Base-by-base conservation (phyloP, 1,140 invertebrate species). In the Pseudomyrmex sp. region DNA sequence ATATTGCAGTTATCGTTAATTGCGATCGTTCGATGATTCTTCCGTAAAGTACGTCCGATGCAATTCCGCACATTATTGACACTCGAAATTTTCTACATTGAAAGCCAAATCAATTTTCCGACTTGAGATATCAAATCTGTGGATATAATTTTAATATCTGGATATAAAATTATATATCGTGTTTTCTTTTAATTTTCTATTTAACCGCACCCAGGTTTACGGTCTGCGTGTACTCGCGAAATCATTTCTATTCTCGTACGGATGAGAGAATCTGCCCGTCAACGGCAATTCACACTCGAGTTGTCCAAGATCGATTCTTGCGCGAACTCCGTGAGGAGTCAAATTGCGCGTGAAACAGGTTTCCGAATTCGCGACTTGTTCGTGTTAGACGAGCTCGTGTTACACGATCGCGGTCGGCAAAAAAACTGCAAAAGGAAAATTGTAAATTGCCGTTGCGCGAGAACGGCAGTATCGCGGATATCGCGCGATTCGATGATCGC, bases 211-310 rank as follows among this genome's bases (percentile, higher is more conserved):
- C 15, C 48, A 48, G 56, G 35, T 26, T 26, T 73, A 44, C 52
- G 23, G 48, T 26, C 44, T 50, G n/a, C 20, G 8, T 23, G 76
- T 83, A 72, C 59, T 44, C 15, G 7, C 59, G 65, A 73, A 63
- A 73, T 82, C 72, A 58, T 7, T 70, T 83, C 87, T 88, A 88
- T 89, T 88, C 86, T 84, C 52, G 10, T 10, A 2, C 26, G 5
- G 35, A 50, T 56, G 13, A 44, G 84, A 65, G 66, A 50, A 79
- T 79, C 68, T 58, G 59, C 66, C 35, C 35, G 68, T 77, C 70
- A 54, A 82, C 50, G n/a, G 68, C 44, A 20, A 73, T 82, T 74
- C 46, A 50, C 50, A 56, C 18, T 62, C 26, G 23, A 26, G 48
- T 35, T 58, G 15, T 70, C 26, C 52, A 54, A 18, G 18, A 80